phyloP scores from a whole-genome alignment of 2,888 invertebrate species.

The Sminthurinus aureus region DNA sequence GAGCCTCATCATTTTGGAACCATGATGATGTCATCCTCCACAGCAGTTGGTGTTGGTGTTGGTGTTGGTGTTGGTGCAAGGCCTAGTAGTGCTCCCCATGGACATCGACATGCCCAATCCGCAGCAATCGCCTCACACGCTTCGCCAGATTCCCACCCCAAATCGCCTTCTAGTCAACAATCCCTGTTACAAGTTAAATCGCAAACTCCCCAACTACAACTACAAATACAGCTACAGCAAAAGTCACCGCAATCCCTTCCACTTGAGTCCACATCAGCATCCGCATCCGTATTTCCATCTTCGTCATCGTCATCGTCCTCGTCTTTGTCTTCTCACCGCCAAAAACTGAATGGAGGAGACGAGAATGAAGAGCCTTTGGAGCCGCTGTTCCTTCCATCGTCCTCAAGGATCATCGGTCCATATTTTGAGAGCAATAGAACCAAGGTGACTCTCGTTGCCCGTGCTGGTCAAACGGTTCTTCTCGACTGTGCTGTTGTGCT shows the following conservation, averaged over 20 bases:
- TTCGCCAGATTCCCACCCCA: background rate
- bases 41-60: background rate
- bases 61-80: no score
- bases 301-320: background rate
- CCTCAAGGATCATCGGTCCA: slow-evolving; percentile 63
- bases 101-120: slow-evolving; percentile 16
- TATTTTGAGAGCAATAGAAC: slow-evolving; percentile 71
- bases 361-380: slow-evolving; percentile 5
- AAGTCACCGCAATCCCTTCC: background rate
- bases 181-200: no score
- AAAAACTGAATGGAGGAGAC: background rate
- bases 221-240: no score
- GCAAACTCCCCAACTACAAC: background rate
- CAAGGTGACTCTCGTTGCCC: slow-evolving; percentile 68
- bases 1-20: slow-evolving; percentile 2
- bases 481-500: slow-evolving; percentile 71
- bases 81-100: background rate
- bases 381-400: slow-evolving; percentile 43
- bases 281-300: background rate
- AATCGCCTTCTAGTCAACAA: background rate
- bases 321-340: background rate
- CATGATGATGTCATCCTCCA: background rate
- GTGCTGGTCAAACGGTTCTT: slow-evolving; percentile 69
- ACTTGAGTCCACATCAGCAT: background rate
- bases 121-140: background rate